Base-by-base conservation (phyloP, 2,113 vertebrate species). In the Onychostoma macrolepis region DNA sequence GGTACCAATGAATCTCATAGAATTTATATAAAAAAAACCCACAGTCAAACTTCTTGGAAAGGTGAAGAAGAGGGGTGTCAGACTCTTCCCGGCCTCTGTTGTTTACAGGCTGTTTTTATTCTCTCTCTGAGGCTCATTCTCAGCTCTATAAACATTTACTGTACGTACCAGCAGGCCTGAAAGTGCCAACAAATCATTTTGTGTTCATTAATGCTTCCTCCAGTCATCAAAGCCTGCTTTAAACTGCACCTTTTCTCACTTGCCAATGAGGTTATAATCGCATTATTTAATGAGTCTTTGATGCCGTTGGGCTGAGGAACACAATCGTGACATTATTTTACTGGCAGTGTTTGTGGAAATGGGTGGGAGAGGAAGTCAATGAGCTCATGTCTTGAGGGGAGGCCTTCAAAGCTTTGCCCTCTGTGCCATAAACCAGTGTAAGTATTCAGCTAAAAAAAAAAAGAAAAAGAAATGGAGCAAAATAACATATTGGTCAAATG, bases 91-190 rank as follows among this genome's bases (percentile, higher is more conserved):
- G 1, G 21, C 50, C 53, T 74, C 26, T 69, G 45, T 72, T 83
- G 58, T 74, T 41, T 75, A 82, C 85, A 48, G 45, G 33, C 76
- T 61, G 56, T 77, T 82, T 86, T 77, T 82, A 56, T 38, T 13
- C 45, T 24, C 67, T 77, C 87, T 65, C 72, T 77, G 74, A 85
- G 38, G 65, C 90, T 84, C 74, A 77, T 81, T 81, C 83, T 63
- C 77, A 69, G 61, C 86, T 90, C 71, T 88, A 76, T 72, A 90
- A 90, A 91, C 89, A 90, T 91, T 92, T 90, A n/a, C n/a, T n/a
- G n/a, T n/a, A 91, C 87, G 85, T 76, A 86, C 38, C 77, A 80
- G 80, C 33, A 61, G 33, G 69, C 28, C 83, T 69, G 36, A 82
- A 86, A 74, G 38, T 28, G 38, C 69, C 79, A 33, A 85, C 80